phyloP scores from a whole-genome alignment of 1,140 invertebrate species.

The Cydia strobilella region DNA sequence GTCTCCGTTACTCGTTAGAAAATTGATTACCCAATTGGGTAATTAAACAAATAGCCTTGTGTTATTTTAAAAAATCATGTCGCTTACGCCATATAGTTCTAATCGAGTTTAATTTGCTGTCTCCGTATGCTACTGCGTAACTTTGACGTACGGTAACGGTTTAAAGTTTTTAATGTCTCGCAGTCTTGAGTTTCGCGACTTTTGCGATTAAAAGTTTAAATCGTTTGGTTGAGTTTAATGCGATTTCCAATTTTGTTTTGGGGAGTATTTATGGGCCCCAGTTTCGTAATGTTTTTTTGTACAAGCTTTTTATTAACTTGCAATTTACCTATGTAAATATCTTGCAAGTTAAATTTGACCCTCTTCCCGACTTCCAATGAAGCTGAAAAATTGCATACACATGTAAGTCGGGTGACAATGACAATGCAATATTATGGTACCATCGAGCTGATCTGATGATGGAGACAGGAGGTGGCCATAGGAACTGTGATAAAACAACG shows the following conservation, averaged over 20 bases:
- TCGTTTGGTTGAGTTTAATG: conserved; percentile 16
- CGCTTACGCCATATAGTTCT: background rate
- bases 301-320: no score
- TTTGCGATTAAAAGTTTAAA: conserved; percentile 24
- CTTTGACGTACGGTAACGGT: conserved; percentile 2
- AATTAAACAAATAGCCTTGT: conserved; percentile 2
- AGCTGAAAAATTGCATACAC: no score
- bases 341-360: no score
- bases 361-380: no score
- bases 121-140: conserved; percentile 5
- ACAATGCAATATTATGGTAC: no score
- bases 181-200: background rate
- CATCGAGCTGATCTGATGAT: no score
- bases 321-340: no score
- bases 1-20: no score
- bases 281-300: no score
- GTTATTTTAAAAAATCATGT: background rate
- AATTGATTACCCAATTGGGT: background rate
- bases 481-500: no score
- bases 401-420: no score
- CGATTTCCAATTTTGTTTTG: background rate
- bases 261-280: background rate
- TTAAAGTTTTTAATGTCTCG: conserved; percentile 20
- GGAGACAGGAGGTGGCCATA: no score
- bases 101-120: background rate